Conservation (phyloP, 2,888 invertebrate species). For the Catocala sponsa region DNA sequence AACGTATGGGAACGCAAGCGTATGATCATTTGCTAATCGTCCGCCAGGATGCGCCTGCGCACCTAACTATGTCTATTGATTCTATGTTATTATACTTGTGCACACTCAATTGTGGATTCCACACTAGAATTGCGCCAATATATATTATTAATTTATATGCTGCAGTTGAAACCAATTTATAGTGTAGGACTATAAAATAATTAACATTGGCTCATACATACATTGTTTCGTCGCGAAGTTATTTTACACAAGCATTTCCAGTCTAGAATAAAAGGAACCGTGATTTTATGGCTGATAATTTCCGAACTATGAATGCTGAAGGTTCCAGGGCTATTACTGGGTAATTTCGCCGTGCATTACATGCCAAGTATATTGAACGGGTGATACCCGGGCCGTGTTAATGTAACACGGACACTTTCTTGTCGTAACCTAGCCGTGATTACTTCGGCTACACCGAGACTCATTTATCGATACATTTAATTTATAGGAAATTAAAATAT, state of each 20-base stretch:
- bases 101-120: constrained; percentile 31
- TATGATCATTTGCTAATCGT: constrained; percentile 68
- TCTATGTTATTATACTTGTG: constrained; percentile 43
- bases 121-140: constrained; percentile 33
- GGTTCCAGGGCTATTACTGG: constrained; percentile 80
- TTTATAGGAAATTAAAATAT: constrained; percentile 53
- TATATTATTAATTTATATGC: constrained; percentile 41
- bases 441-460: constrained; percentile 59
- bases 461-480: constrained; percentile 54
- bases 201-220: constrained; percentile 54
- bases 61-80: constrained; percentile 41
- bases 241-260: constrained; percentile 74
- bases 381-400: constrained; percentile 75
- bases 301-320: constrained; percentile 84
- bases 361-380: constrained; percentile 73
- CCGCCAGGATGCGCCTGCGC: constrained; percentile 47
- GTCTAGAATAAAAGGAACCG: constrained; percentile 78
- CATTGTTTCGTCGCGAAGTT: constrained; percentile 63
- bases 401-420: constrained; percentile 80
- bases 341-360: constrained; percentile 81
- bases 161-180: constrained; percentile 32
- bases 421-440: constrained; percentile 71
- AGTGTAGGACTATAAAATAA: constrained; percentile 58
- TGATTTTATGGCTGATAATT: constrained; percentile 85
- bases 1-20: constrained; percentile 70